Percentiles rank a stretch among this genome's conserved stretches.
These are phyloP conservation scores for Gorsachius goisagi DNA, from an alignment of 2,113 vertebrate species.

Conservation along the genomic window DNA sequence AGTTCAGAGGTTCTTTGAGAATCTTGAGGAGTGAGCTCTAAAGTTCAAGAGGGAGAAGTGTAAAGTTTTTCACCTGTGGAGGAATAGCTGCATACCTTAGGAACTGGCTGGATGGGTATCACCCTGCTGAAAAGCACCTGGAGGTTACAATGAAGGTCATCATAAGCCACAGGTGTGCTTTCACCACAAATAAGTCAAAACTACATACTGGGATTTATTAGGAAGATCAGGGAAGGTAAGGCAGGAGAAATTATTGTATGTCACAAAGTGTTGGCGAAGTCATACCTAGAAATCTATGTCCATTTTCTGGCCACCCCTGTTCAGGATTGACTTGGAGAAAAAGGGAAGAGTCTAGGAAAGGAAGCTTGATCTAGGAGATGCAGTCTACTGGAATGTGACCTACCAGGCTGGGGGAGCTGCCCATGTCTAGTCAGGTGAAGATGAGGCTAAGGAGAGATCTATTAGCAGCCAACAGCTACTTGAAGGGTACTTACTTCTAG, in stretches of 20 bases:
- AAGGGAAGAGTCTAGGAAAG: neutral
- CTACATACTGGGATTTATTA: neutral
- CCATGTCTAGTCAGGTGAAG: neutral
- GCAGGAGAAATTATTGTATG: neutral
- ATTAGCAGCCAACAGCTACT: neutral
- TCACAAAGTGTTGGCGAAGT: neutral
- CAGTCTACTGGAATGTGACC: neutral
- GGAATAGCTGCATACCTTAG: neutral
- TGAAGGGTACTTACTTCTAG: neutral
- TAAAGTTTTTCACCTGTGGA: neutral
- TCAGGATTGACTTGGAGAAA: neutral
- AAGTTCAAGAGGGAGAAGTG: neutral
- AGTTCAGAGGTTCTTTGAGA: neutral
- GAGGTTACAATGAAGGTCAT: neutral
- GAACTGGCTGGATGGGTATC: neutral
- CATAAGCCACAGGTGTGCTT: neutral
- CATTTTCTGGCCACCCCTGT: neutral
- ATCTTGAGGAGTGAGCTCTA: neutral
- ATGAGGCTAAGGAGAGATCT: neutral
- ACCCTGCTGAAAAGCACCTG: neutral
- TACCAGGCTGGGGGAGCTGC: neutral
- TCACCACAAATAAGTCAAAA: neutral
- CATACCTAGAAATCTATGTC: neutral
- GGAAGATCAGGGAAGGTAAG: neutral
- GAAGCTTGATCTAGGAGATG: neutral